Evolutionary conservation across 2,113 vertebrate genomes (phyloP).

Genomic region (Phoenicopterus ruber): DNA sequence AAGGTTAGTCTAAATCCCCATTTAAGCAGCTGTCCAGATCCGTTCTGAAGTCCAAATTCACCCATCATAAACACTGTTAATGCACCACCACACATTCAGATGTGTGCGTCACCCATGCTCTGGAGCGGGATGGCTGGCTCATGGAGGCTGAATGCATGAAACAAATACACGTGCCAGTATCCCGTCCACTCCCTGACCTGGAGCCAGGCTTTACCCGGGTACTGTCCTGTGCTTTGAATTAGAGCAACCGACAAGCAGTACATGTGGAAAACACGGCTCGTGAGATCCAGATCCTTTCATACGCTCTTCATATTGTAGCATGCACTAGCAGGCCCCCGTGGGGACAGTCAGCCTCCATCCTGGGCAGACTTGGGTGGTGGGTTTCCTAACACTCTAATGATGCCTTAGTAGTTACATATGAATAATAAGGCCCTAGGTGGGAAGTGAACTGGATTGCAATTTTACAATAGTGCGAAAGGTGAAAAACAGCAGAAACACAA

Average conservation of each 20-base stretch:
- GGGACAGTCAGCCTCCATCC: background rate
- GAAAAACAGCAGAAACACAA: background rate
- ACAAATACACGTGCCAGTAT: background rate
- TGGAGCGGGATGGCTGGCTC: background rate
- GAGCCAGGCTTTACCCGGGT: background rate
- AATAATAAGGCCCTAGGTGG: background rate
- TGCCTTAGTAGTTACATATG: background rate
- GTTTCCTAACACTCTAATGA: background rate
- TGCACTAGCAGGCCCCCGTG: background rate
- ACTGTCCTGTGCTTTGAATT: background rate
- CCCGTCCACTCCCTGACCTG: background rate
- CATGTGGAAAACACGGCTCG: background rate
- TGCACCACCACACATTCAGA: background rate
- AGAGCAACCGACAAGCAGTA: background rate
- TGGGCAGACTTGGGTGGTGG: background rate
- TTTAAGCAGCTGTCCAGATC: background rate
- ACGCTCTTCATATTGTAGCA: background rate
- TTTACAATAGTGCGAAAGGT: rapidly evolving
- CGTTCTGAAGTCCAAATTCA: background rate
- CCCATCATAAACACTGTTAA: background rate
- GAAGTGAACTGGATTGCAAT: background rate
- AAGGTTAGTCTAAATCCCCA: background rate
- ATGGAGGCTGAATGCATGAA: background rate
- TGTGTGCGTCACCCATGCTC: too few species aligned
- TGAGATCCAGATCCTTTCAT: background rate